Conservation (phyloP, 2,888 invertebrate genomes). For the Plagodis pulveraria region DNA sequence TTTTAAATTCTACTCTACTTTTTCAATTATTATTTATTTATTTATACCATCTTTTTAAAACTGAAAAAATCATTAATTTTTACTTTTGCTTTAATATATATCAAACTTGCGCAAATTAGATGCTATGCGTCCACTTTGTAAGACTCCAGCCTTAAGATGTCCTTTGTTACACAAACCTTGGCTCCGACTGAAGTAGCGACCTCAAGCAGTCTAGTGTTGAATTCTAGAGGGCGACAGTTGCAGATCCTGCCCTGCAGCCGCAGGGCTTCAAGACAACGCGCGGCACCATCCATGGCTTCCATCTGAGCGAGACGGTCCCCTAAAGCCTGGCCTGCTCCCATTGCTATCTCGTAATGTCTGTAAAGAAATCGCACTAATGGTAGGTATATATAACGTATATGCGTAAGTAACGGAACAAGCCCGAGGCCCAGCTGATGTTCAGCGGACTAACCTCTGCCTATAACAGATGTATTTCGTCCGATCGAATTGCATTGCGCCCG, state of each 20-base stretch:
- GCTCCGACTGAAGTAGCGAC: slow-evolving; percentile 95
- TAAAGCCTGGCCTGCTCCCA: slow-evolving; percentile 92
- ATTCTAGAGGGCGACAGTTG: slow-evolving; percentile 94
- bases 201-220: slow-evolving; percentile 92
- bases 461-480: no score
- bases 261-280: slow-evolving; percentile 91
- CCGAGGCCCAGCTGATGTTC: no score
- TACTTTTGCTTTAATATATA: no score
- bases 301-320: slow-evolving; percentile 94
- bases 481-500: no score
- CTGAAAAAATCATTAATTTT: no score
- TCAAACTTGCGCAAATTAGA: no score
- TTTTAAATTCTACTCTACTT: not conserved
- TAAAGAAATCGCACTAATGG: not conserved
- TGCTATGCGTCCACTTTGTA: no score
- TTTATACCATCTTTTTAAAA: no score
- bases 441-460: no score
- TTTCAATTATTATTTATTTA: no score
- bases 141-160: not conserved
- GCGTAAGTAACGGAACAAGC: no score
- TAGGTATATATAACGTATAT: not conserved
- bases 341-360: slow-evolving; percentile 94
- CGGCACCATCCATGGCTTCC: slow-evolving; percentile 96
- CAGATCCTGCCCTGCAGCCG: slow-evolving; percentile 93
- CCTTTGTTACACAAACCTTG: slow-evolving; percentile 82